Evolutionary conservation across 2,888 invertebrate species (phyloP).

Genomic region (Julus scanicus): DNA sequence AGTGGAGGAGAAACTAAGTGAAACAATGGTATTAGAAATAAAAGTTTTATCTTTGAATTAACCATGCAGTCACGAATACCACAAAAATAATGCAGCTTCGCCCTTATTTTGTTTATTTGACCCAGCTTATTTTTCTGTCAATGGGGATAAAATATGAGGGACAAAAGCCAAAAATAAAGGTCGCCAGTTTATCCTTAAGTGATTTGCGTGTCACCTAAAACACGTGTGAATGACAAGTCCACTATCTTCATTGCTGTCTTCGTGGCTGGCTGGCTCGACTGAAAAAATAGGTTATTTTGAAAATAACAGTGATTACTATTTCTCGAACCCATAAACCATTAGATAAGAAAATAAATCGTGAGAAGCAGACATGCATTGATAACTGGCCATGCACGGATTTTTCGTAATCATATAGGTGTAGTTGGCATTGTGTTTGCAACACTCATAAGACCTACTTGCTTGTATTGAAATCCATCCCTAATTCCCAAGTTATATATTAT

Average conservation of each 20-base stretch:
- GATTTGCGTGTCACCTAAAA: constrained; percentile 32
- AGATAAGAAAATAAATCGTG: constrained; percentile 32
- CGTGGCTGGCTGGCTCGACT: neutral
- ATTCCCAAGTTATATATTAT: neutral
- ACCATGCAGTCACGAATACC: constrained; percentile 19
- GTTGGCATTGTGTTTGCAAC: neutral
- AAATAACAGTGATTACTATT: constrained; percentile 25
- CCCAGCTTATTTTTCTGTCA: no score
- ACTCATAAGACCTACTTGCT: neutral
- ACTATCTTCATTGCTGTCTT: neutral
- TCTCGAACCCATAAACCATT: neutral
- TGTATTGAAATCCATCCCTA: neutral
- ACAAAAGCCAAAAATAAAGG: neutral
- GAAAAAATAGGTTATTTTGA: constrained; percentile 40
- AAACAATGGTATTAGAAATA: neutral
- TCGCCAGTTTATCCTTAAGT: neutral
- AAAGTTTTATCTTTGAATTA: constrained; percentile 16
- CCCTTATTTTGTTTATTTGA: neutral
- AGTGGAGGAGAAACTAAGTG: neutral
- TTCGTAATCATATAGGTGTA: neutral
- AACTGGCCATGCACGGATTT: neutral
- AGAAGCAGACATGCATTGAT: neutral
- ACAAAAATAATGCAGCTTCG: neutral
- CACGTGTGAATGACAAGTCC: neutral
- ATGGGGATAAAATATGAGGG: neutral